Evolutionary conservation across 1,140 invertebrate species (phyloP), one percentile per base, ranked within the genome.

Genomic region (Bombus turneri): DNA sequence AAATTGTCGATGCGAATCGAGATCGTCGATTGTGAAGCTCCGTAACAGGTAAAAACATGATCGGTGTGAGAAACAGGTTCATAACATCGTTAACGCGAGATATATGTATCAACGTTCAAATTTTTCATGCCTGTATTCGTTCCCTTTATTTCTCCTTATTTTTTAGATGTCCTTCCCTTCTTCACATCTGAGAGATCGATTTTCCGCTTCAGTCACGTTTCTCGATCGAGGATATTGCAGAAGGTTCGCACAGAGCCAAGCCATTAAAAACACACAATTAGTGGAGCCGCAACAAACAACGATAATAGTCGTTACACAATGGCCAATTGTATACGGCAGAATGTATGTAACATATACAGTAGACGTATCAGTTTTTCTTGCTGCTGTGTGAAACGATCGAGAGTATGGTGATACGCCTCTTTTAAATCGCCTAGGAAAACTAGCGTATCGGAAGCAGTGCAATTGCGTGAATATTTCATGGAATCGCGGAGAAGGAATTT

Each of bases 221-320:
- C 81, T 66, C 57, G 57, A 86, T 75, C 72, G 87, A 74, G 76
- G 80, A 76, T 88, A 84, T 88, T 91, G 92, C 90, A 88, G 91
- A 93, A 53, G 47, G 47, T 53, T 18, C 47, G 47, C 47, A 53
- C 47, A 53, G 47, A 53, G 92, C 91, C 90, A 93, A 94, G 94
- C 94, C 90, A 91, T 64, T 64, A 64, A 64, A 31, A 64, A 64
- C 62, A 62, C 13, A 15, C 62, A 6, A 64, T 64, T n/a, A 13
- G 59, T 62, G 12, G 10, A 62, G 28, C 91, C 91, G 92, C 92
- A 93, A 91, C 91, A 91, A 94, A 94, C 93, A 94, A 94, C 91
- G 92, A 94, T 93, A 93, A 93, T 93, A 86, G 91, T 90, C 86
- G 87, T 53, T 88, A 85, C 84, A 80, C 88, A 59, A 59, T 69